Percentiles rank a stretch among this genome's conserved stretches.
Conservation (phyloP, 1,140 invertebrate genomes). For the Heterodera schachtii region DNA sequence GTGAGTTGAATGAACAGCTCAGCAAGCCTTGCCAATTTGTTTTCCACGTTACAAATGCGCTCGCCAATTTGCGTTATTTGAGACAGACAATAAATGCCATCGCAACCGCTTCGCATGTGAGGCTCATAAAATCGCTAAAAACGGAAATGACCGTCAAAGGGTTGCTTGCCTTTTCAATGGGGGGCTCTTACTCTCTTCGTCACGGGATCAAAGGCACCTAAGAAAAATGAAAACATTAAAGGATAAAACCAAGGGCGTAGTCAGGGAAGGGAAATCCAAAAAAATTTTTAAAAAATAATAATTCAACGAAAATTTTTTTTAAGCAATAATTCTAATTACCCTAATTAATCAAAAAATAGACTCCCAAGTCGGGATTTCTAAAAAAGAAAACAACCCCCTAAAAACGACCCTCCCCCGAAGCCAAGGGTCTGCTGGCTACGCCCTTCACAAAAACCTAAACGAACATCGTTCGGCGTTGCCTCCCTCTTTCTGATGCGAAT, state of each 20-base stretch:
- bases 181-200: not conserved
- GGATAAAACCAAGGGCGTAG: not conserved
- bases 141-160: not conserved
- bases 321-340: too few species aligned
- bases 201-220: conserved; percentile 4
- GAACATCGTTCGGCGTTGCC: too few species aligned
- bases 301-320: too few species aligned
- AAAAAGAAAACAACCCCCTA: too few species aligned
- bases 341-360: too few species aligned
- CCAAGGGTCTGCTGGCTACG: too few species aligned
- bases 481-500: not conserved
- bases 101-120: conserved; percentile 14
- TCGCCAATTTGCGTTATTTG: conserved; percentile 28
- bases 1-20: conserved; percentile 10
- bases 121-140: conserved; percentile 27
- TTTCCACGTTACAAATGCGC: conserved; percentile 24
- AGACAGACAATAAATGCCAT: conserved; percentile 24
- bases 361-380: too few species aligned
- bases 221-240: not conserved
- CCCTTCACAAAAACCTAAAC: too few species aligned
- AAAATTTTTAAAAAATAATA: too few species aligned
- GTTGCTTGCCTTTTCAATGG: not conserved
- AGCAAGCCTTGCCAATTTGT: conserved; percentile 18
- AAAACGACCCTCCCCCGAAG: too few species aligned
- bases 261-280: too few species aligned